Conservation (phyloP, 2,113 vertebrate genomes). For the Protomyctophum bolini region DNA sequence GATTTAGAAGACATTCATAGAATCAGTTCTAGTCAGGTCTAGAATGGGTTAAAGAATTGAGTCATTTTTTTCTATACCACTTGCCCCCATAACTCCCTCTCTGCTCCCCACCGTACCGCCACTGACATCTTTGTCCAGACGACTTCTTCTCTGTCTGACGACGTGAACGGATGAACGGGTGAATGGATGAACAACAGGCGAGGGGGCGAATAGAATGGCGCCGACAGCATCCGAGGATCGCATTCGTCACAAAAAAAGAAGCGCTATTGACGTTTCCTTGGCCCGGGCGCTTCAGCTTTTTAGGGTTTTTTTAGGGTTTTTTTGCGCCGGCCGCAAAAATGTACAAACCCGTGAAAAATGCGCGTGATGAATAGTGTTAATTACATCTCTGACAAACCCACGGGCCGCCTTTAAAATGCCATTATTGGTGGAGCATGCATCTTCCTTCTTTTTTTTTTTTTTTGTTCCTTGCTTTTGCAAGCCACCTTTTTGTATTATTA, state of each 20-base stretch:
- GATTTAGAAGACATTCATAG: no score
- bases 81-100: constrained; percentile 11
- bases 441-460: constrained; percentile 13
- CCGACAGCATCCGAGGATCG: constrained; percentile 21
- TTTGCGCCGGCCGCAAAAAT: neutral
- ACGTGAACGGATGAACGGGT: constrained; percentile 32
- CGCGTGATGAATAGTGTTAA: constrained; percentile 57
- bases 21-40: no score
- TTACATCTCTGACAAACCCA: constrained; percentile 47
- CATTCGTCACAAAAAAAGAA: constrained; percentile 27
- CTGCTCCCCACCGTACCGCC: constrained; percentile 17
- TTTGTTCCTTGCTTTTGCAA: constrained; percentile 17
- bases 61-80: no score
- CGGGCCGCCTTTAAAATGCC: constrained; percentile 52
- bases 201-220: constrained; percentile 40
- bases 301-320: neutral
- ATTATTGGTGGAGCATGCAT: constrained; percentile 41
- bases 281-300: neutral
- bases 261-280: constrained; percentile 21
- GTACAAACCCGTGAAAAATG: constrained; percentile 1
- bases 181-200: constrained; percentile 17
- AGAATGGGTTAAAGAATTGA: no score
- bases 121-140: constrained; percentile 41
- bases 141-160: constrained; percentile 17
- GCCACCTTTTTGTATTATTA: constrained; percentile 67